Evolutionary conservation across 2,888 invertebrate species (phyloP), one percentile per base, ranked within the genome.

Genomic region (Eupithecia inturbata): DNA sequence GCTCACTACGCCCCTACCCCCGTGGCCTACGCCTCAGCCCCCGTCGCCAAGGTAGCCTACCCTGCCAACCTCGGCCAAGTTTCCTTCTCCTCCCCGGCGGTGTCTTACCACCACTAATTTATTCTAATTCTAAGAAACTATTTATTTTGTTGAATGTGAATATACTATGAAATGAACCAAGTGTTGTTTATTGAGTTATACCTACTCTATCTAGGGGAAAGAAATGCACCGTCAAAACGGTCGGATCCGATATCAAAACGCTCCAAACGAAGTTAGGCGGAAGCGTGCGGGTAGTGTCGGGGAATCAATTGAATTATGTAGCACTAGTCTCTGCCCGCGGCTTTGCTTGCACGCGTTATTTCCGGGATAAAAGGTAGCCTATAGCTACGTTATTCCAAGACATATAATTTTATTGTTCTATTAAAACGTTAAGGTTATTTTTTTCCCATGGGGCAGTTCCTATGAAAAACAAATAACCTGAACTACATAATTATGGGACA

Each of bases 181-280:
- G 78, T 77, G 76, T 75, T 88, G 53, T 88, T 89, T 88, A 88
- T 89, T 87, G 84, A 76, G 68, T 76, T 62, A 57, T 57, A 14
- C 26, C 57, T 57, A 41, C 57, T 75, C 36, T 80, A 73, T 68
- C 79, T 76, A 60, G 78, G 82, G 86, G 86, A 86, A 90, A 90
- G 88, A 89, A 92, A 88, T 87, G 89, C 86, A 82, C 90, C 90
- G 91, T 91, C 88, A 89, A 91, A 92, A 85, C 90, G 89, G 84
- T 66, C 86, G 93, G 91, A 94, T 94, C 94, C 90, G 92, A 94
- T 94, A 94, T 94, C 94, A 93, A 93, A 94, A 93, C 92, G 94
- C 84, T 91, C 82, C 83, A 92, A 93, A 94, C 91, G 92, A 94
- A 93, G 94, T 94, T 94, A 94, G 83, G 82, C 87, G 86, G 88